Evolutionary conservation across 1,140 invertebrate species (phyloP).

Genomic region (Neotoxoptera formosana): DNA sequence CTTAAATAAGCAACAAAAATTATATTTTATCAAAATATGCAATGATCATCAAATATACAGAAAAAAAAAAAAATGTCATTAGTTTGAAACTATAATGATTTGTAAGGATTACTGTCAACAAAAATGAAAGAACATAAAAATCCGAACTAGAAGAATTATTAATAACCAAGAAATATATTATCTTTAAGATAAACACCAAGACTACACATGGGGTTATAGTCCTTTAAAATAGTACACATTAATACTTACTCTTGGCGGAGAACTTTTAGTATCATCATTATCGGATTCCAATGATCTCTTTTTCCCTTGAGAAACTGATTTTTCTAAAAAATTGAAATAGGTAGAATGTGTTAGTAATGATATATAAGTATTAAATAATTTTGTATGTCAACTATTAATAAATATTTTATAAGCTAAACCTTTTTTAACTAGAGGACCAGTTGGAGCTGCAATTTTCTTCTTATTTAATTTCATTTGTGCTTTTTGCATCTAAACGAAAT

Average conservation of each 20-base stretch:
- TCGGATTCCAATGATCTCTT: conserved; percentile 35
- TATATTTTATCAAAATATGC: too few relatives aligned
- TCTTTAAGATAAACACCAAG: too few relatives aligned
- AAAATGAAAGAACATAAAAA: too few relatives aligned
- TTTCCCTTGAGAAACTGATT: conserved; percentile 32
- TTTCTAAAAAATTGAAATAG: conserved; percentile 37
- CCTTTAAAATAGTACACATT: too few relatives aligned
- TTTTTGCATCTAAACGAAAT: conserved; percentile 29
- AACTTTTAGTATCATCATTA: conserved; percentile 34
- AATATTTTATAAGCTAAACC: background rate
- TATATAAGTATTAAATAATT: background rate
- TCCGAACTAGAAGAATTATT: too few relatives aligned
- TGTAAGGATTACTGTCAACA: too few relatives aligned
- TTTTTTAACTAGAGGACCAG: conserved; percentile 39
- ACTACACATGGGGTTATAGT: too few relatives aligned
- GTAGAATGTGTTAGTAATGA: background rate
- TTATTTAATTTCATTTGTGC: conserved; percentile 21
- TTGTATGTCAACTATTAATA: background rate
- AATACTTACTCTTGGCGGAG: conserved; percentile 40
- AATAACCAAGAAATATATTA: too few relatives aligned
- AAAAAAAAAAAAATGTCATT: too few relatives aligned
- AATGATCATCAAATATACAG: too few relatives aligned
- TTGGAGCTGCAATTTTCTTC: conserved; percentile 35
- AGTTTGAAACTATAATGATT: too few relatives aligned
- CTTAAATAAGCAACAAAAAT: too few relatives aligned